A percentile compares a stretch with the other conserved stretches of the same genome.
phyloP scores from a whole-genome alignment of 2,113 vertebrate species.

The Petrocephalus zakoni region DNA sequence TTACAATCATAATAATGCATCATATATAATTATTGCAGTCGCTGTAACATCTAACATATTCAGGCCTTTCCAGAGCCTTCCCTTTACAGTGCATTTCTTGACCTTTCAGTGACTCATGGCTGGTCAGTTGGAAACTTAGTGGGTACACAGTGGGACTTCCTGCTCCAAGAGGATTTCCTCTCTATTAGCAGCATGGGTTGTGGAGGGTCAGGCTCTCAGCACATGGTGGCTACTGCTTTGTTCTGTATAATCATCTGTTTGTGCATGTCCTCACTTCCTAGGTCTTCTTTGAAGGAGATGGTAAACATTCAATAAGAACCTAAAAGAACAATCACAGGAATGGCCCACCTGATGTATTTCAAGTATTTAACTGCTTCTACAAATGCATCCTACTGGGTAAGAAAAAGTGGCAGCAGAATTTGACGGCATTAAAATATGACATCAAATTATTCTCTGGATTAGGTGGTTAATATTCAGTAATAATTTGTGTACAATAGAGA shows the following conservation, averaged over 20 bases:
- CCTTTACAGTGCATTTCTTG: neutral
- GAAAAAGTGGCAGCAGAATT: neutral
- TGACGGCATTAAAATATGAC: neutral
- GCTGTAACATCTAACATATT: neutral
- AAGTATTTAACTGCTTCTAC: neutral
- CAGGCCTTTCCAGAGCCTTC: neutral
- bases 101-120: neutral
- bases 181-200: neutral
- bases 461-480: neutral
- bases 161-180: neutral
- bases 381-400: neutral
- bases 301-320: neutral
- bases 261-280: neutral
- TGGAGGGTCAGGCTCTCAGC: neutral
- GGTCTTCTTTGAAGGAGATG: neutral
- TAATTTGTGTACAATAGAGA: neutral
- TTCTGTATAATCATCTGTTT: neutral
- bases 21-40: neutral
- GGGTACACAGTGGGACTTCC: neutral
- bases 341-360: neutral
- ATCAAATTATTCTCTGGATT: neutral
- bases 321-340: neutral
- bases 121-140: neutral
- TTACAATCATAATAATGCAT: neutral
- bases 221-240: neutral